A percentile compares a stretch with the other conserved stretches of the same genome.
Conservation (phyloP, 2,888 invertebrate species). For the Erebia aethiops region DNA sequence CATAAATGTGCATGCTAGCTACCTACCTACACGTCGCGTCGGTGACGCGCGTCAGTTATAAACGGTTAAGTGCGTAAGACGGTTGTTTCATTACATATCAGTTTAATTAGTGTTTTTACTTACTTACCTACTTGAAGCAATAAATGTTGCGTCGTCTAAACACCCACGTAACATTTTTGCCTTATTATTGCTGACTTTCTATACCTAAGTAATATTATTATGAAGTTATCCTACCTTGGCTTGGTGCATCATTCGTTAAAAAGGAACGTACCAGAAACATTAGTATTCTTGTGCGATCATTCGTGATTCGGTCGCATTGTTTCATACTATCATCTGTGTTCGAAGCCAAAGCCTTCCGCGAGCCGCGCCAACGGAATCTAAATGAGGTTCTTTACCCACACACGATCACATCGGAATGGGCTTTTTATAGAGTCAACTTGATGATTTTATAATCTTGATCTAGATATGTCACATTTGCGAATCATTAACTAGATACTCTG, state of each 20-base stretch:
- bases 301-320: constrained; percentile 13
- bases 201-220: too few species aligned
- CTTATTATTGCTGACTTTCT: too few species aligned
- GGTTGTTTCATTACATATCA: too few species aligned
- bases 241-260: not conserved
- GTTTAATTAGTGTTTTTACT: too few species aligned
- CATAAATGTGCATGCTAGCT: too few species aligned
- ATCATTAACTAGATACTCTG: not conserved
- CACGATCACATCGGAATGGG: constrained; percentile 42
- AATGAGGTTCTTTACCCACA: constrained; percentile 56
- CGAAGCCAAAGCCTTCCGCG: constrained; percentile 48
- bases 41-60: too few species aligned
- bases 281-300: not conserved
- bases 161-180: too few species aligned
- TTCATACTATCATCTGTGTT: constrained; percentile 1
- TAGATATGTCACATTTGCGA: constrained; percentile 15
- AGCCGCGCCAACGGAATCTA: constrained; percentile 51
- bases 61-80: too few species aligned
- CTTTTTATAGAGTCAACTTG: constrained; percentile 39
- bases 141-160: too few species aligned
- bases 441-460: constrained; percentile 18
- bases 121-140: too few species aligned
- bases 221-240: too few species aligned
- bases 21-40: too few species aligned
- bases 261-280: not conserved